Base-by-base conservation (phyloP, 1,140 invertebrate genomes). In the Zaprionus taronus region DNA sequence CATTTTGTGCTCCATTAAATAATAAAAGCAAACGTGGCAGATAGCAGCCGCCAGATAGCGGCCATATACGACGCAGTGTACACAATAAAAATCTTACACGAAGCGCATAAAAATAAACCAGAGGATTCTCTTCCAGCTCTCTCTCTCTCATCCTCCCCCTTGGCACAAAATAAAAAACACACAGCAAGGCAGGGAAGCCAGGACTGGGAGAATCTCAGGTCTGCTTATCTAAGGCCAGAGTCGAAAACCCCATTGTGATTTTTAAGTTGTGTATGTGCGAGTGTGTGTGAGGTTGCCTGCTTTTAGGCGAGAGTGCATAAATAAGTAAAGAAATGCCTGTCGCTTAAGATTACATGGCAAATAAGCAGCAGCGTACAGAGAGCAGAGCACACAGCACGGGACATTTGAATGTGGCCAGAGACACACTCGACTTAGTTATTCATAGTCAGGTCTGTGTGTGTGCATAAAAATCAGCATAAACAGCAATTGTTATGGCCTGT, bases 1-100 rank as follows among this genome's bases (percentile, higher is more conserved):
- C 85, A 90, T 90, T 90, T 91, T 90, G 85, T 90, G 85, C 85
- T 91, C 85, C 85, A 90, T 90, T 90, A 90, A 90, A 90, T 91
- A 90, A 90, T 90, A 90, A 90, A 90, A 90, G 85, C 85, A 81
- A 89, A 90, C 85, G 86, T 90, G 86, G 86, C 86, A 85, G 83
- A 86, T 81, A 81, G 72, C 72, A 65, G 73, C 64, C 31, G 41
- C 28, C 79, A 75, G 76, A 81, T 80, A 85, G 81, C 79, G 72
- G 66, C 81, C 82, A 83, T 81, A 71, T 75, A 77, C 63, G 72
- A 83, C 72, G 74, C 47, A 78, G 80, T 84, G 66, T 77, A 90
- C 85, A 89, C 85, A 89, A 89, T 89, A 89, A 89, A 89, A 89
- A 89, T 91, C 85, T 91, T 83, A 89, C 85, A 89, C 85, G 85